Base-by-base conservation (phyloP, 2,113 vertebrate genomes). In the Sinocyclocheilus anshuiensis region DNA sequence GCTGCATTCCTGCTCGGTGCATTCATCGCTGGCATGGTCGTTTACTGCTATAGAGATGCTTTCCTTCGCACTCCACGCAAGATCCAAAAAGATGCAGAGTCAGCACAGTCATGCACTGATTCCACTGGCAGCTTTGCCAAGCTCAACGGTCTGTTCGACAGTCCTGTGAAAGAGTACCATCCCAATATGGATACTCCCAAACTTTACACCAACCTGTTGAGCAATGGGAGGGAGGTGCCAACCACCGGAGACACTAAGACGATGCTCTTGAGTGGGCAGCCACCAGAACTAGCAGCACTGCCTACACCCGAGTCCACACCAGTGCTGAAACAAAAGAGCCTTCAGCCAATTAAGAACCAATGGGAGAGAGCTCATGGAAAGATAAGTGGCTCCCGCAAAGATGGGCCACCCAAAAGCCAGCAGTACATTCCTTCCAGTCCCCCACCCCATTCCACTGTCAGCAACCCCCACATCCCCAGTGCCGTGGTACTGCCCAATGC, bases 401-500 rank as follows among this genome's bases (percentile, higher is more conserved):
- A 99, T 79, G 89, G 95, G 0, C 91, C 96, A 0, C 92, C 96
- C 7, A 97, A 96, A 92, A 97, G 96, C 88, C 95, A 96, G 74
- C 97, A 98, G 88, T 97, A 96, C 89, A 96, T 97, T 67, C 94
- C 96, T 53, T 96, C 97, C 10, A 97, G 97, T 57, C 96, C 97
- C 39, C 96, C 97, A 3, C 96, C 97, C 3, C 97, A 97, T 79
- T 96, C 95, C 6, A 95, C 96, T 0, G 86, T 97, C 77, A 96
- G 95, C 87, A 97, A 97, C 0, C 95, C 96, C 45, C 97, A 97
- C 79, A 99, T 99, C 84, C 98, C 98, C 1, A 99, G 98, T 26
- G 98, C 98, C 0, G 98, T 99, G 1, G 98, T 99, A 63, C 95
- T 99, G 86, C 98, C 98, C 45, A 99, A 99, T 0, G 98, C 98